phyloP scores from a whole-genome alignment of 2,113 vertebrate genomes.

The Nematolebias whitei region DNA sequence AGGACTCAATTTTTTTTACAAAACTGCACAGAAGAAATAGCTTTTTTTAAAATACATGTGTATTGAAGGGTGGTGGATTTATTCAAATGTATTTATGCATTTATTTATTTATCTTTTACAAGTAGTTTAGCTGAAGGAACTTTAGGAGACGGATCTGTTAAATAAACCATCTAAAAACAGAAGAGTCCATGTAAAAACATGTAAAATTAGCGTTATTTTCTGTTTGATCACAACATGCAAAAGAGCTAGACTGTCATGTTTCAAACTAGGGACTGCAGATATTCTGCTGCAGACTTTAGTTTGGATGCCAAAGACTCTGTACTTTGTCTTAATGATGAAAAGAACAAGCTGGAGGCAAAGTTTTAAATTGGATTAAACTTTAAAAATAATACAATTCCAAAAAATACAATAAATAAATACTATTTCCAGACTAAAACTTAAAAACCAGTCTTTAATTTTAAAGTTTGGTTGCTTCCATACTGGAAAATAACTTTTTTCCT shows the following conservation, averaged over 20 bases:
- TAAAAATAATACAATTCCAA: constrained; percentile 19
- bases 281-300: not conserved
- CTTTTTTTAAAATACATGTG: too few species aligned
- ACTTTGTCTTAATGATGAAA: not conserved
- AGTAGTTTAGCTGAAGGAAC: too few species aligned
- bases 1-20: too few species aligned
- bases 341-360: constrained; percentile 13
- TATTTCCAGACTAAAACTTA: not conserved
- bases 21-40: too few species aligned
- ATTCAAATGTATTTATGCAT: too few species aligned
- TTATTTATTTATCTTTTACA: not conserved
- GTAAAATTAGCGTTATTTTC: not conserved
- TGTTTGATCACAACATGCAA: not conserved
- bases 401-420: constrained; percentile 2
- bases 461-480: not conserved
- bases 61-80: too few species aligned
- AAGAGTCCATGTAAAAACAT: not conserved
- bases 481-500: not conserved
- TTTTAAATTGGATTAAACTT: constrained; percentile 13
- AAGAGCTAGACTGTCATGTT: not conserved
- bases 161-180: constrained; percentile 3
- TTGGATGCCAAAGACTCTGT: not conserved
- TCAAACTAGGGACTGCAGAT: not conserved
- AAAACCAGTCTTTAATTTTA: not conserved
- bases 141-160: not conserved